Evolutionary conservation across 1,140 invertebrate species (phyloP).

Genomic region (Asbolus verrucosus): DNA sequence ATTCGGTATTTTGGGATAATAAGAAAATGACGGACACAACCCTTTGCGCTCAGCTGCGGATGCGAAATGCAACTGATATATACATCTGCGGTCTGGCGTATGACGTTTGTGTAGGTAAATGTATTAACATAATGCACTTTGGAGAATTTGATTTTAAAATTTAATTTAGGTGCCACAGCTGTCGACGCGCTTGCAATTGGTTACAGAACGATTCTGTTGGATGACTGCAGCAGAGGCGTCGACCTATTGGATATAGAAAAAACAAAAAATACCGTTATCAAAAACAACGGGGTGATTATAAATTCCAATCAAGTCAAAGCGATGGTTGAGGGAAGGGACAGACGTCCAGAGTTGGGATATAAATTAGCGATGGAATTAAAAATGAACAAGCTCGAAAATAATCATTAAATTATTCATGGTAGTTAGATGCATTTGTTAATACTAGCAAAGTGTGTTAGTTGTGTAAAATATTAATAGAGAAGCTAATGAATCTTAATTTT

Average conservation of each 20-base stretch:
- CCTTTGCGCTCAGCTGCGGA: constrained; percentile 82
- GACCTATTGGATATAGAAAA: constrained; percentile 85
- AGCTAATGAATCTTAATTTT: background rate
- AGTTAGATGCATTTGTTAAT: constrained; percentile 19
- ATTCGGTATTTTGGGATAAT: constrained; percentile 99
- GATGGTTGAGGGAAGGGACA: constrained; percentile 88
- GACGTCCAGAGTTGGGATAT: constrained; percentile 87
- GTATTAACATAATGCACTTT: background rate
- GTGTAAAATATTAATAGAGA: too few species aligned
- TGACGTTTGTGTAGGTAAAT: constrained; percentile 92
- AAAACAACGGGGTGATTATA: constrained; percentile 83
- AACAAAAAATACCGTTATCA: constrained; percentile 80
- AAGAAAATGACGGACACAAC: constrained; percentile 90
- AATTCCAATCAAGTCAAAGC: constrained; percentile 74
- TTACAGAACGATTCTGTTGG: constrained; percentile 89
- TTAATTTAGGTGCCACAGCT: constrained; percentile 80
- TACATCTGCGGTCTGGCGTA: constrained; percentile 96
- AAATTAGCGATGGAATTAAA: constrained; percentile 88
- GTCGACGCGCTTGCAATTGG: constrained; percentile 88
- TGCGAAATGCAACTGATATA: constrained; percentile 88
- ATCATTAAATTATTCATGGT: constrained; percentile 32
- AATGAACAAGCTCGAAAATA: constrained; percentile 60
- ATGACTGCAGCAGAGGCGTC: constrained; percentile 92
- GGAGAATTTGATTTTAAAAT: constrained; percentile 6
- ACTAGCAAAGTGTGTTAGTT: constrained; percentile 9